phyloP scores from a whole-genome alignment of 1,140 invertebrate genomes.

The Agrypnia vestita region DNA sequence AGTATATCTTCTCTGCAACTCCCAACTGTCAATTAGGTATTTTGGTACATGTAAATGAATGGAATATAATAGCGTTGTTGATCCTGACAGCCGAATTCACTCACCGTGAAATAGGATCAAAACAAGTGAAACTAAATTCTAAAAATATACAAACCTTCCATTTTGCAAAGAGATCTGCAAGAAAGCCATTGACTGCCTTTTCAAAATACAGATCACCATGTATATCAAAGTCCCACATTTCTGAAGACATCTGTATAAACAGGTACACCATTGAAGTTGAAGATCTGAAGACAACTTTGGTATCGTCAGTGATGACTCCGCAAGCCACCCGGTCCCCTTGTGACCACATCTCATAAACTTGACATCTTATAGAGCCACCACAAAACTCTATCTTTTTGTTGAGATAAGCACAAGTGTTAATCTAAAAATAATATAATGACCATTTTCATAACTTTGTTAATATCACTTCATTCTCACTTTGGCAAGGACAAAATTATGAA shows the following conservation, averaged over 20 bases:
- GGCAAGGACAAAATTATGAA: no score
- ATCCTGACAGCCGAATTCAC: no score
- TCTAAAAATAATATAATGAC: constrained; percentile 73
- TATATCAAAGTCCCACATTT: constrained; percentile 99
- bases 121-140: neutral
- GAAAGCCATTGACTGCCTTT: constrained; percentile 96
- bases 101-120: no score
- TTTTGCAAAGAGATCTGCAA: constrained; percentile 96
- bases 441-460: neutral
- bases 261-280: constrained; percentile 97
- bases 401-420: constrained; percentile 93
- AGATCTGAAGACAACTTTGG: constrained; percentile 97
- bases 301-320: constrained; percentile 95
- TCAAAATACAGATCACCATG: constrained; percentile 98
- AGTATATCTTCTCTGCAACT: no score
- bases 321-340: constrained; percentile 95
- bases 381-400: constrained; percentile 97
- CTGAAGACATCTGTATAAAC: constrained; percentile 99
- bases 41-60: no score
- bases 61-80: no score
- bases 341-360: constrained; percentile 92
- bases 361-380: constrained; percentile 85
- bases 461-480: no score
- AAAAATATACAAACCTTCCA: constrained; percentile 83
- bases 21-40: no score